Base-by-base conservation (phyloP, 53 echinoderm and acorn worm species). In the Glandiceps talaboti region DNA sequence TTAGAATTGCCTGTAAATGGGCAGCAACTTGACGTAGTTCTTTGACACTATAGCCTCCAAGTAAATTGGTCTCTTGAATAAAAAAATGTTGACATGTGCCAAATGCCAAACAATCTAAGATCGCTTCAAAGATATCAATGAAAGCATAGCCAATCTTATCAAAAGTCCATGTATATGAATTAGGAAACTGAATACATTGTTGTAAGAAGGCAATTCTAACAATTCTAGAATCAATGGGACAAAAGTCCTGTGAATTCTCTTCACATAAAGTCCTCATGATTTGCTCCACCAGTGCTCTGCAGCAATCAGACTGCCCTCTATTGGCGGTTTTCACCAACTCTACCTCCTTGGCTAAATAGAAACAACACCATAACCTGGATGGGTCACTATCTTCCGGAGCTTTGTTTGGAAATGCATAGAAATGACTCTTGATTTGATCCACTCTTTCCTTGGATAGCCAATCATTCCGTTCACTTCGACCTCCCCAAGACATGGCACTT, bases 101-200 rank as follows among this genome's bases (percentile, higher is more conserved):
- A 25, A 80, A 73, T 33, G 86, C 83, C 31, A 92, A 33, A 80
- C 72, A 82, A 26, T 73, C 77, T 74, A 94, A 85, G 14, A 94
- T 31, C 0, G 88, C 86, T 73, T 92, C 84, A 81, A 92, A 94
- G 14, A 94, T 74, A 33, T 94, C 95, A 0, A 94, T 92, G 27
- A 94, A 94, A 28, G 90, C 92, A 31, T 92, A 80, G 25, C 92
- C 95, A 31, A 94, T 82, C 31, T 88, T 92, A 30, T 83, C 33
- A 1, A 73, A 75, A 28, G 73, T 64, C 95, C 95, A 94, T 80
- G 92, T 92, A 14, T 92, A 90, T 26, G 92, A 88, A 12, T 86
- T 86, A 0, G 95, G 95, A 81, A 89, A 94, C 85, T 92, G 95
- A 76, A 90, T 83, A 75, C 95, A 94, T 78, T 94, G 92, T 26